phyloP scores from a whole-genome alignment of 2,797 vertebrate genomes.

The Paguma larvata region DNA sequence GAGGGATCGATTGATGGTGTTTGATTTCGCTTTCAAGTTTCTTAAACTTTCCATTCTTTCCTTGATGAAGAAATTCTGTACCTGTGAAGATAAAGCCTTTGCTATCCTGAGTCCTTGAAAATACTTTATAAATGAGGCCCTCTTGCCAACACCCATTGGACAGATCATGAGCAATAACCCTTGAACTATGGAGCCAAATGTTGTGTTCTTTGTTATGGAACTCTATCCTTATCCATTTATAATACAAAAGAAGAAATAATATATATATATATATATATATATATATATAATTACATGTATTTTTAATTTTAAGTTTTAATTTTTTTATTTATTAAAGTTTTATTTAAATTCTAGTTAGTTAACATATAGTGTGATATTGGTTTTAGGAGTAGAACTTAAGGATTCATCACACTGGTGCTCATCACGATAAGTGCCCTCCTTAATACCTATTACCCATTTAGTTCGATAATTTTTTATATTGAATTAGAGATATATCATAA shows the following conservation, averaged over 20 bases:
- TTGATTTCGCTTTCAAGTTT: not conserved
- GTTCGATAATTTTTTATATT: not conserved
- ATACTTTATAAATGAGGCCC: not conserved
- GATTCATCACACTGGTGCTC: not conserved
- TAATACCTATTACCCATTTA: not conserved
- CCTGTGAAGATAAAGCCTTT: not conserved
- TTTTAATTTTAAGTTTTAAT: too few species aligned
- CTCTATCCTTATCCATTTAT: not conserved
- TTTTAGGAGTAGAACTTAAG: not conserved
- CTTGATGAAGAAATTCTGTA: not conserved
- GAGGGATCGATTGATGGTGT: not conserved
- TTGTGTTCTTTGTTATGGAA: not conserved
- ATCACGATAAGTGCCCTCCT: not conserved
- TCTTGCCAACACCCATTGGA: not conserved
- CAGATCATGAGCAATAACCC: not conserved
- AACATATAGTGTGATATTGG: not conserved
- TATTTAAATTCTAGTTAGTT: not conserved
- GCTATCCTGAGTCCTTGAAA: not conserved
- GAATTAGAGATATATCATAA: slow-evolving; percentile 1
- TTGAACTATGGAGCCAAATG: not conserved
- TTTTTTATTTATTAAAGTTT: not conserved
- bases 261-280: too few species aligned
- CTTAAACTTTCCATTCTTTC: not conserved
- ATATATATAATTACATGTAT: too few species aligned
- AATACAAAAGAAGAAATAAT: too few species aligned